phyloP scores from a whole-genome alignment of 2,888 invertebrate genomes.

The Blastobasis adustella region DNA sequence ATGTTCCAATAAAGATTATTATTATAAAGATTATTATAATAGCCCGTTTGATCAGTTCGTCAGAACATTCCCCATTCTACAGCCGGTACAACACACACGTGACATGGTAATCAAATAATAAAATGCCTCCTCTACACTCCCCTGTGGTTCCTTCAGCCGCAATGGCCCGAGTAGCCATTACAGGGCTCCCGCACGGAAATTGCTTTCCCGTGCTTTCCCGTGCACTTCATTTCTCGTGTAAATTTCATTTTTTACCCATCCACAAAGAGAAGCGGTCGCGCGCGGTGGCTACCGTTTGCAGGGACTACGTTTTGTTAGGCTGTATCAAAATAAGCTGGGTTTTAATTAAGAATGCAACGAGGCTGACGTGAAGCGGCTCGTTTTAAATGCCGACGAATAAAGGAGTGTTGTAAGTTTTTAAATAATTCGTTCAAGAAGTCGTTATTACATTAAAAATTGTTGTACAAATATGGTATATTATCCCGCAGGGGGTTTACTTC shows the following conservation, averaged over 20 bases:
- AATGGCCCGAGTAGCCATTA: constrained; percentile 36
- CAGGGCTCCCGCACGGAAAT: constrained; percentile 44
- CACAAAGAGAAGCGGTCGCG: constrained; percentile 11
- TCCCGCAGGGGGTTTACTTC: no score
- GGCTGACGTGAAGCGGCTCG: no score
- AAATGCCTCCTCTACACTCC: not conserved
- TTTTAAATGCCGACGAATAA: no score
- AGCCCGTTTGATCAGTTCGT: not conserved
- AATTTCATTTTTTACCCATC: constrained; percentile 51
- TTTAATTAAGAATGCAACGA: no score
- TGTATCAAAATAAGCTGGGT: no score
- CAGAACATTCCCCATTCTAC: no score
- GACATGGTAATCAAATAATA: not conserved
- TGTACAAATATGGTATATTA: no score
- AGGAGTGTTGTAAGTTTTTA: no score
- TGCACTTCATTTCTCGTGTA: constrained; percentile 53
- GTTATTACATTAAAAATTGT: no score
- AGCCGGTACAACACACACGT: no score
- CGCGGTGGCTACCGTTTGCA: constrained; percentile 10
- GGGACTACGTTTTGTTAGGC: no score
- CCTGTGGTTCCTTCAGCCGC: not conserved
- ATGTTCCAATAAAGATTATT: not conserved
- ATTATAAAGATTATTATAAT: not conserved
- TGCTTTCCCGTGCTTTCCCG: constrained; percentile 30
- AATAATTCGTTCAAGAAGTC: no score